Evolutionary conservation across 2,797 vertebrate genomes (phyloP).

Genomic region (Astyanax mexicanus): DNA sequence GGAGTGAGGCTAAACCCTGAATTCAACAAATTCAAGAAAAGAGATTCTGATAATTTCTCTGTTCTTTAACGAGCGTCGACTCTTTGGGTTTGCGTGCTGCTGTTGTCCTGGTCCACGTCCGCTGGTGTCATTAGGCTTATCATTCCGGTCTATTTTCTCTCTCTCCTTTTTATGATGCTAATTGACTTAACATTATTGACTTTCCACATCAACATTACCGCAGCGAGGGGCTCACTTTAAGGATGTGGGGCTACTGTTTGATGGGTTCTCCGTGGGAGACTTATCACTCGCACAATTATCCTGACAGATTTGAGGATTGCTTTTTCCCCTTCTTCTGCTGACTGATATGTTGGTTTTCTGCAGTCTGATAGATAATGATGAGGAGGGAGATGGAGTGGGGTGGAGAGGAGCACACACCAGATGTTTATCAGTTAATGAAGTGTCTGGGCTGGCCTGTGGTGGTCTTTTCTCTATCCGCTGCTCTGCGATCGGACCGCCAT

Average conservation of each 20-base stretch:
- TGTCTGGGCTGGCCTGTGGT: slow-evolving; percentile 48
- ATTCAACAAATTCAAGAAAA: slow-evolving; percentile 22
- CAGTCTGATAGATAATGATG: slow-evolving; percentile 52
- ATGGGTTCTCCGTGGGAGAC: slow-evolving; percentile 59
- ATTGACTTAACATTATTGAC: slow-evolving; percentile 69
- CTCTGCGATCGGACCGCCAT: slow-evolving; percentile 42
- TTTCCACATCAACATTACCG: slow-evolving; percentile 52
- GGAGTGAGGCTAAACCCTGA: slow-evolving; percentile 1
- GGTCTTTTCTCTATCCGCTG: slow-evolving; percentile 50
- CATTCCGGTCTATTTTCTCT: slow-evolving; percentile 24
- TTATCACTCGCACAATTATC: slow-evolving; percentile 60
- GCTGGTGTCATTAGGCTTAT: slow-evolving; percentile 36
- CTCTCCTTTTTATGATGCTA: slow-evolving; percentile 60
- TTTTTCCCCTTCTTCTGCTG: slow-evolving; percentile 47
- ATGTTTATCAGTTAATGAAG: slow-evolving; percentile 69
- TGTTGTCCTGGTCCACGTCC: slow-evolving; percentile 12
- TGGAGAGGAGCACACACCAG: slow-evolving; percentile 51
- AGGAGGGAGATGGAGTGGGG: slow-evolving; percentile 47
- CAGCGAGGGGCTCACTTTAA: slow-evolving; percentile 35
- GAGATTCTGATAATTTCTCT: slow-evolving; percentile 16
- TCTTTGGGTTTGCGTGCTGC: slow-evolving; percentile 18
- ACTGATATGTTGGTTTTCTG: slow-evolving; percentile 56
- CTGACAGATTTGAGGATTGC: slow-evolving; percentile 63
- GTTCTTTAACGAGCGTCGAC: slow-evolving; percentile 26
- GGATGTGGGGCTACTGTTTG: slow-evolving; percentile 51